phyloP scores from a whole-genome alignment of 2,888 invertebrate species.

The Lasioglossum marginatum region DNA sequence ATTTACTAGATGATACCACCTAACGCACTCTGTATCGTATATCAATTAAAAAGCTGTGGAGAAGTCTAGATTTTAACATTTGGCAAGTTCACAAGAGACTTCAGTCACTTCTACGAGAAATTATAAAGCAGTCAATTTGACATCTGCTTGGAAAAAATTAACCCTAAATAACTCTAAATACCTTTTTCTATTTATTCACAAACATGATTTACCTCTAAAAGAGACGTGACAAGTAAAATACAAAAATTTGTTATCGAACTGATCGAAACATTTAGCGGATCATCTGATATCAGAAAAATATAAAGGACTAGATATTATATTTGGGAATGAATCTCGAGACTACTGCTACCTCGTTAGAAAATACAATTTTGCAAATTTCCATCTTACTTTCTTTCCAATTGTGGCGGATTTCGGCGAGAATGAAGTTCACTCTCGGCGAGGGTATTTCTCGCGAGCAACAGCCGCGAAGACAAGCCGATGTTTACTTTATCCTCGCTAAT shows the following conservation, averaged over 20 bases:
- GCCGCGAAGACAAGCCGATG: conserved; percentile 75
- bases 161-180: not conserved
- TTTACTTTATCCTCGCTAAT: conserved; percentile 83
- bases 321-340: not conserved
- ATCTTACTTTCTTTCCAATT: not conserved
- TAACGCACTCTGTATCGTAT: not conserved
- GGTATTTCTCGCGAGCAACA: conserved; percentile 66
- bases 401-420: not conserved
- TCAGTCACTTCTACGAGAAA: not conserved
- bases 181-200: not conserved
- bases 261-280: not conserved
- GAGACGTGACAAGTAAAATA: not conserved
- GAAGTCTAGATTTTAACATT: not conserved
- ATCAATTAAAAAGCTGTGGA: not conserved
- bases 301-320: not conserved
- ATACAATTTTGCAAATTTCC: not conserved
- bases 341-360: not conserved
- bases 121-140: not conserved
- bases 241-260: not conserved
- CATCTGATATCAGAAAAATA: not conserved
- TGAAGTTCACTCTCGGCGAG: conserved; percentile 48
- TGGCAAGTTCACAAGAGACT: not conserved
- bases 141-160: not conserved
- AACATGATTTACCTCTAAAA: not conserved
- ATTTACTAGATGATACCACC: not conserved